phyloP scores from a whole-genome alignment of 2,888 invertebrate species.

The Eucriotettix oculatus region DNA sequence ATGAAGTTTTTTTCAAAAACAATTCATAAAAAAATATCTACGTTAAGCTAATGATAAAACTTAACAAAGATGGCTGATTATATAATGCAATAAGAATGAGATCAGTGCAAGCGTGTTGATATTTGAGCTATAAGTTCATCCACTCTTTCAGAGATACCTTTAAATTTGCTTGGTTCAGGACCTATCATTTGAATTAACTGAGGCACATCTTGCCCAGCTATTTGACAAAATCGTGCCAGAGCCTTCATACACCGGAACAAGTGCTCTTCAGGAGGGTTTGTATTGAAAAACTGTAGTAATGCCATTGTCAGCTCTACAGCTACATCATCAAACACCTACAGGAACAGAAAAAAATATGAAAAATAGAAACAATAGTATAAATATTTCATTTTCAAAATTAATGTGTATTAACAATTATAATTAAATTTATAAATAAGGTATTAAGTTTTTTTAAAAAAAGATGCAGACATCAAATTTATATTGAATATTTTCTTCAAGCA shows the following conservation, averaged over 20 bases:
- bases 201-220: slow-evolving; percentile 68
- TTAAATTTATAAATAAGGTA: too few relatives aligned
- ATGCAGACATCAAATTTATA: too few relatives aligned
- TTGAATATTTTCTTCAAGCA: too few relatives aligned
- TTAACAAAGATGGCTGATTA: too few relatives aligned
- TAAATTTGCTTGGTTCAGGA: slow-evolving; percentile 66
- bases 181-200: slow-evolving; percentile 83
- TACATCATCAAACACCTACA: slow-evolving; percentile 82
- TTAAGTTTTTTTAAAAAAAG: too few relatives aligned
- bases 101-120: slow-evolving; percentile 14
- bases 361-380: not conserved
- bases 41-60: too few relatives aligned
- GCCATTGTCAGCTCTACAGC: slow-evolving; percentile 86
- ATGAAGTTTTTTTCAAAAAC: too few relatives aligned
- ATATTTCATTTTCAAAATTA: too few relatives aligned
- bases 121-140: slow-evolving; percentile 68
- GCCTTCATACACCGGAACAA: slow-evolving; percentile 65
- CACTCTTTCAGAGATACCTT: slow-evolving; percentile 61
- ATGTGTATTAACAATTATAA: too few relatives aligned
- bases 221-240: slow-evolving; percentile 52
- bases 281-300: slow-evolving; percentile 71
- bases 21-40: too few relatives aligned
- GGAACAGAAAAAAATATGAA: not conserved
- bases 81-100: too few relatives aligned
- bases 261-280: slow-evolving; percentile 62